Base-by-base conservation (phyloP, 2,797 vertebrate species). In the Toxotes lorentzi region DNA sequence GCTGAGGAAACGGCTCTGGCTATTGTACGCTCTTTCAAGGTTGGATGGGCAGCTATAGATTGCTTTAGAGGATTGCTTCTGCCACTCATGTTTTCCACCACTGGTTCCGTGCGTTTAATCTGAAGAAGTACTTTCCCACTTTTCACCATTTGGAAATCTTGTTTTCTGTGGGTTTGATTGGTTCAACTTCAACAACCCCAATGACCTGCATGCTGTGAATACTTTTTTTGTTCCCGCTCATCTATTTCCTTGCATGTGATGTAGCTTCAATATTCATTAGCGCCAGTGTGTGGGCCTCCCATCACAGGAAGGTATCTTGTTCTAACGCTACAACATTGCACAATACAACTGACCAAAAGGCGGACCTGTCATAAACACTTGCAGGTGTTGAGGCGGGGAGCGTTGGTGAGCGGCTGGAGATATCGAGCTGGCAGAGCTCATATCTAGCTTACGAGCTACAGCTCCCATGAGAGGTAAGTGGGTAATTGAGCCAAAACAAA, bases 11-110 rank as follows among this genome's bases (percentile, higher is more conserved):
- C 70, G 38, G 85, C 86, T 91, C 30, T 13, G 83, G 73, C 91
- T 85, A 87, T 92, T 94, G 91, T 93, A 79, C 70, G 80, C 82
- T 89, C 83, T 91, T 92, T 95, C 92, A 93, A 91, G 94, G 91
- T 93, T 91, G 92, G 93, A 87, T 86, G 86, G 88, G 89, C 79
- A 69, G 86, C 92, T 88, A 66, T 79, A 92, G 91, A 93, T 94
- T 88, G 90, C 90, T 88, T 92, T 89, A 84, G 83, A 89, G 91
- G 92, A 93, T 89, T 93, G 92, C 88, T 87, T 91, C 86, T 94
- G 89, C 87, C 91, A 91, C 85, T 93, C 88, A 83, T 76, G 87
- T 89, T 90, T 92, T 87, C 88, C 82, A 85, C 75, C 64, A 66
- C 71, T 78, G 82, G 61, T 84, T 91, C 69, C 82, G 81, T 73